Base-by-base conservation (phyloP, 2,888 invertebrate species). In the Troides aeacus region DNA sequence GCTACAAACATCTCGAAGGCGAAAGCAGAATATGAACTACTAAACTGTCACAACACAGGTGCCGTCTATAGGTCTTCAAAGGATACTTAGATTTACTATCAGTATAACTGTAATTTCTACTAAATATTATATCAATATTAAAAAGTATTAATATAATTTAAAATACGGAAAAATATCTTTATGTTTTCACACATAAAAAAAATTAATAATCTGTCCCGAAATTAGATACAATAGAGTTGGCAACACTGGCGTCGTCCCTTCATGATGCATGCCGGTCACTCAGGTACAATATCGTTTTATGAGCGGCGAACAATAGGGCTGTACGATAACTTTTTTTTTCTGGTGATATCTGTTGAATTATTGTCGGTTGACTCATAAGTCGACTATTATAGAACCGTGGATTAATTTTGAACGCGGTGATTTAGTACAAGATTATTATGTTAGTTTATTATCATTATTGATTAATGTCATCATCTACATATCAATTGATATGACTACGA, bases 241-340 rank as follows among this genome's bases (percentile, higher is more conserved):
- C n/a, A 53, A 53, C 53, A n/a, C 53, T 53, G n/a, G 53, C n/a
- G 70, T 53, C 66, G 66, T 61, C 70, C 66, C 63, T 62, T 46
- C 64, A 64, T 69, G 71, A 69, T 67, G 66, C 64, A 63, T 50
- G 60, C 36, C 46, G 69, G 66, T 69, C 69, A 66, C 60, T 69
- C 60, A 18, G 60, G 57, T 68, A 63, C 62, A 46, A 63, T 69
- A 64, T 64, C 42, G 59, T 69, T 69, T 64, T 69, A 64, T 64
- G 63, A 60, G 59, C 59, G 18, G 36, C n/a, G 64, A 59, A 70
- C 70, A 70, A 70, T 70, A 39, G 63, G 18, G 39, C 12, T 46
- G 64, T 64, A 60, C 50, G 21, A 39, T 39, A 8, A 39, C 63
- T 57, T 63, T 67, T 68, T 61, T 15, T 36, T 66, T 50, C 7